Evolutionary conservation across 2,797 vertebrate genomes (phyloP), one percentile per base, ranked within the genome.

Genomic region (Avahi laniger): DNA sequence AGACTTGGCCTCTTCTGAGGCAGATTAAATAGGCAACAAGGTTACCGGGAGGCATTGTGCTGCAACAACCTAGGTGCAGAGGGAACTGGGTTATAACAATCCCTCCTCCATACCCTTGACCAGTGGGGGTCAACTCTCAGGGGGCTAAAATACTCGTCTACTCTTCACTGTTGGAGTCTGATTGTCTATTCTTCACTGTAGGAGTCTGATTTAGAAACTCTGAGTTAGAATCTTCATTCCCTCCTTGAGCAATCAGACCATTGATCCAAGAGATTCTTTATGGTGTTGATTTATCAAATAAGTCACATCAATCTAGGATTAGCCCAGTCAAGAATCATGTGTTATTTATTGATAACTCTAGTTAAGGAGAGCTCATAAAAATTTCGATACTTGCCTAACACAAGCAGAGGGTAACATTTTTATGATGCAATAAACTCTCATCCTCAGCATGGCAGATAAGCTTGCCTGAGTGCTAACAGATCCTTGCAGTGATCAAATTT

Each of bases 271-370:
- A 89, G 78, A 89, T 94, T 96, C 93, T 97, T 97, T 95, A 95
- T 95, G 79, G 72, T 94, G 89, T 97, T 97, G 95, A 88, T 82
- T 96, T 96, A 97, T 89, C 96, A 96, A 93, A 96, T 97, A 95
- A 97, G 93, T 93, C 95, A 95, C 90, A 94, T 97, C 92, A 89
- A 86, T 90, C 93, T 92, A 84, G 41, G 83, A 94, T 96, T 96
- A 91, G 73, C 88, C 87, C 89, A 75, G 59, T 96, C 93, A 94
- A 96, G 86, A 96, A 72, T 70, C 35, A 1, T 79, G 72, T 93
- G 38, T 91, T 97, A 97, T 97, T 97, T 97, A 97, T 95, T 92
- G 96, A 95, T 90, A 97, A 94, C 63, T 95, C 79, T 85, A 75
- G 72, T 97, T 95, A 97, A 81, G 63, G 97, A 90, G 83, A 93